Percentiles rank a stretch among this genome's conserved stretches.
These are phyloP conservation scores for Craterocephalus amniculus DNA, from an alignment of 2,797 vertebrate species.

Conservation along the genomic window DNA sequence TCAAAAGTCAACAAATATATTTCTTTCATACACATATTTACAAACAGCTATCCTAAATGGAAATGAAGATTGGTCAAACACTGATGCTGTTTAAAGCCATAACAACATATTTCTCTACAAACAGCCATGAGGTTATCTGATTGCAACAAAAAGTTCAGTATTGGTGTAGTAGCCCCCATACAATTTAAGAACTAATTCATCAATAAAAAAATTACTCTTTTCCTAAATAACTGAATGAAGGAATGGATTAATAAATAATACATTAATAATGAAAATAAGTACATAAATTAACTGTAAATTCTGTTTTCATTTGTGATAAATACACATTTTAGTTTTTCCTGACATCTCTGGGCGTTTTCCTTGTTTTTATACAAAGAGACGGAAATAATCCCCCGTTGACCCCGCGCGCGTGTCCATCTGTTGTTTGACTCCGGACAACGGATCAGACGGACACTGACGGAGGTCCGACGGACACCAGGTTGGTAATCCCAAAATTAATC, in stretches of 20 bases:
- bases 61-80: not conserved
- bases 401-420: slow-evolving; percentile 67
- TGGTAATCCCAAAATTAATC: slow-evolving; percentile 62
- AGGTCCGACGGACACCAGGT: slow-evolving; percentile 46
- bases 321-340: not conserved
- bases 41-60: not conserved
- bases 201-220: no score
- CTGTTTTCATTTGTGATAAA: not conserved
- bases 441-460: slow-evolving; percentile 62
- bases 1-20: not conserved
- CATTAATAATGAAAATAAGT: no score
- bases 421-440: slow-evolving; percentile 69
- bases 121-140: not conserved
- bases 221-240: no score
- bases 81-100: not conserved
- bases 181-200: no score
- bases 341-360: slow-evolving; percentile 28
- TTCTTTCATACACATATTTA: not conserved
- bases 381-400: slow-evolving; percentile 68
- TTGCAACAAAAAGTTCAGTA: not conserved
- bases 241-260: no score
- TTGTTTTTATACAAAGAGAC: slow-evolving; percentile 35
- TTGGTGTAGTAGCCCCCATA: no score
- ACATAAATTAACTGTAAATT: not conserved
- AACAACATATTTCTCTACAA: not conserved